phyloP scores from a whole-genome alignment of 2,797 vertebrate species.

The Oryzias dopingdopingensis region DNA sequence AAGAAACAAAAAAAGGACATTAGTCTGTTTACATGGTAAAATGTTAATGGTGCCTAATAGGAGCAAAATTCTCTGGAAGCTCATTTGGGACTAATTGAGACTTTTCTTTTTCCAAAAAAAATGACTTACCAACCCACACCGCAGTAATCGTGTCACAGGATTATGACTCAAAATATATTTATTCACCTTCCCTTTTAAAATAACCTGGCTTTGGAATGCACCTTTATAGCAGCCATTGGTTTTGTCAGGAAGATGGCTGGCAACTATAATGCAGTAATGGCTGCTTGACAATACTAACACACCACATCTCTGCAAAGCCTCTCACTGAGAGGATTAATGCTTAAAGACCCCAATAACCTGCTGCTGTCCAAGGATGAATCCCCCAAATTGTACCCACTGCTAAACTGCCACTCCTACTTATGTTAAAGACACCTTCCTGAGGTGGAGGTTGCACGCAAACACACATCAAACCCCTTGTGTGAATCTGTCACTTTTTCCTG shows the following conservation, averaged over 20 bases:
- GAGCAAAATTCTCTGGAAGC: no score
- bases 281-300: not conserved
- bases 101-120: no score
- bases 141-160: no score
- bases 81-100: no score
- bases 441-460: slow-evolving; percentile 10
- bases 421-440: not conserved
- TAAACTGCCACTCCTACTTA: slow-evolving; percentile 3
- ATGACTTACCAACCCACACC: no score
- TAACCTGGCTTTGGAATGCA: no score
- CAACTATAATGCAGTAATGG: not conserved
- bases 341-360: slow-evolving; percentile 1
- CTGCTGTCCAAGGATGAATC: not conserved
- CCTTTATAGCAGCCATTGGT: not conserved
- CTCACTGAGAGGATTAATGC: not conserved
- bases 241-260: not conserved
- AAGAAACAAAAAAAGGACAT: no score
- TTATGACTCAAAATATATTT: no score
- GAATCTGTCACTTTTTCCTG: slow-evolving; percentile 1
- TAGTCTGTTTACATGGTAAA: no score
- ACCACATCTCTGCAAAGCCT: not conserved
- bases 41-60: no score
- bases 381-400: not conserved
- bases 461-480: not conserved
- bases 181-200: no score